These are phyloP conservation scores for Petrophora chlorosata DNA, from an alignment of 2,888 invertebrate species.

Conservation along the genomic window DNA sequence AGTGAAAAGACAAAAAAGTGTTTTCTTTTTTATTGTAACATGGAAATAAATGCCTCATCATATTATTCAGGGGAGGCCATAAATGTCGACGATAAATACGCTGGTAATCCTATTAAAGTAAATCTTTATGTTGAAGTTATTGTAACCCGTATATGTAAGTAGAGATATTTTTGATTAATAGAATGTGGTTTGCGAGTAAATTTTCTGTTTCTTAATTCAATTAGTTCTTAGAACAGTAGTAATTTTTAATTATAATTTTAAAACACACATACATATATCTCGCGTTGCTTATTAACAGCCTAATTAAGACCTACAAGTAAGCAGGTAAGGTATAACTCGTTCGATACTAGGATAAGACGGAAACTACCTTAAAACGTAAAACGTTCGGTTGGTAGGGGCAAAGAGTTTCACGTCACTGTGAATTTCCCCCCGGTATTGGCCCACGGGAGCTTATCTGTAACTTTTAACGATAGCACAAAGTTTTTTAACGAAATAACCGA, in stretches of 20 bases:
- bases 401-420: constrained; percentile 21
- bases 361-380: constrained; percentile 3
- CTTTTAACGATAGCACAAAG: constrained; percentile 80
- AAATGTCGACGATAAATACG: too few relatives aligned
- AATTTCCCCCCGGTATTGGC: constrained; percentile 44
- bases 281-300: constrained; percentile 12
- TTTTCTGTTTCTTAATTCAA: constrained; percentile 11
- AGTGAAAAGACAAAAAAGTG: constrained; percentile 1
- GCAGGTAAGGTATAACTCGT: constrained; percentile 8
- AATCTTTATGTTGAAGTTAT: too few relatives aligned
- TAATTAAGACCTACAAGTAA: constrained; percentile 12
- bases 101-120: too few relatives aligned
- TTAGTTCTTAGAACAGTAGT: constrained; percentile 7
- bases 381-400: neutral
- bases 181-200: too few relatives aligned
- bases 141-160: too few relatives aligned
- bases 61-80: too few relatives aligned
- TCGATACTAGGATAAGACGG: neutral
- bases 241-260: constrained; percentile 13
- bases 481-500: constrained; percentile 82
- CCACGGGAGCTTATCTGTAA: constrained; percentile 73
- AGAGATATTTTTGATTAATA: too few relatives aligned
- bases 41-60: neutral
- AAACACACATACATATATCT: too few relatives aligned
- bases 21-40: neutral